A percentile compares a stretch with the other conserved stretches of the same genome.
Conservation (phyloP, 2,888 invertebrate genomes). For the Anticlea derivata region DNA sequence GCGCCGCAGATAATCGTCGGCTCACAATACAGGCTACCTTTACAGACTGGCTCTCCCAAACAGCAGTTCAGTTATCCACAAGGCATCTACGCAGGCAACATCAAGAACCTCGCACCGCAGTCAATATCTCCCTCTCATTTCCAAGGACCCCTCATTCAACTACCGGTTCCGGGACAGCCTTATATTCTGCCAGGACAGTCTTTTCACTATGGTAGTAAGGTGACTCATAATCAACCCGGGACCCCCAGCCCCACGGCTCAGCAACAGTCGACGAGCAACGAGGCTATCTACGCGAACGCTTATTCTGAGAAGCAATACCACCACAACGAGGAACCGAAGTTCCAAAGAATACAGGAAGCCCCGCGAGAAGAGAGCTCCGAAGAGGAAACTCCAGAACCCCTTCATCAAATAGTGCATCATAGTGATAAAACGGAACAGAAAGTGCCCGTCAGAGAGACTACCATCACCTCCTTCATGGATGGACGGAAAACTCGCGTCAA, state of each 20-base stretch:
- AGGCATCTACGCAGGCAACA: conserved; percentile 52
- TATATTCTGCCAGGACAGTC: conserved; percentile 16
- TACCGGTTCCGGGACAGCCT: conserved; percentile 24
- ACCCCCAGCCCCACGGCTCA: conserved; percentile 37
- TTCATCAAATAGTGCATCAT: conserved; percentile 31
- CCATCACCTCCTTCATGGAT: conserved; percentile 60
- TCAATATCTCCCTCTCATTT: conserved; percentile 37
- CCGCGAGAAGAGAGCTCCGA: conserved; percentile 31
- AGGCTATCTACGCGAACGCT: conserved; percentile 51
- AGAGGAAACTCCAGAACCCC: conserved; percentile 29
- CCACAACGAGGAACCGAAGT: conserved; percentile 47
- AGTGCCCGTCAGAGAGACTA: conserved; percentile 51
- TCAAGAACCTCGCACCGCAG: conserved; percentile 50
- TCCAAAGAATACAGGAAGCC: conserved; percentile 37
- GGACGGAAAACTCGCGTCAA: conserved; percentile 66
- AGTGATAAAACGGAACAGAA: conserved; percentile 49
- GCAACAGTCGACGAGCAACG: conserved; percentile 57
- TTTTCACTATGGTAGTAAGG: conserved; percentile 13
- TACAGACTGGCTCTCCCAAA: conserved; percentile 47
- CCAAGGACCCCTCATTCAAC: conserved; percentile 21
- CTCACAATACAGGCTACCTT: conserved; percentile 56
- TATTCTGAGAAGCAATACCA: conserved; percentile 46
- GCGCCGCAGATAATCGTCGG: conserved; percentile 58
- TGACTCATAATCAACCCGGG: conserved; percentile 18
- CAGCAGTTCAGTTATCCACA: conserved; percentile 40